Evolutionary conservation across 2,113 vertebrate genomes (phyloP), one percentile per base, ranked within the genome.

Genomic region (Bagarius yarrelli): DNA sequence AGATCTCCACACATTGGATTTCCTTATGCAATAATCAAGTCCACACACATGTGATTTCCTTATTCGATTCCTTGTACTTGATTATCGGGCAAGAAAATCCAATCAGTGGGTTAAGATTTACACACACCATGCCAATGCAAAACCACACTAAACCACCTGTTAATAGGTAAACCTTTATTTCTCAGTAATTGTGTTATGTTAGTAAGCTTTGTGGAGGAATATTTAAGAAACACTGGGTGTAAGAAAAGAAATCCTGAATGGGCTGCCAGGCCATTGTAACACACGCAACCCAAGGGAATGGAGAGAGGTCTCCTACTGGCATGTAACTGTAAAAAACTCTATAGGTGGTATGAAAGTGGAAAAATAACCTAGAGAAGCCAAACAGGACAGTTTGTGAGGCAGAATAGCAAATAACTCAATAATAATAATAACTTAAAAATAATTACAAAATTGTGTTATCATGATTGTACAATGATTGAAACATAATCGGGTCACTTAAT

Each of bases 41-140:
- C 55, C 73, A 76, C 73, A 60, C 55, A 44, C 23, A 59, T 40
- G 15, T 77, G 40, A 60, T 77, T 50, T 61, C 57, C 44, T 63
- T 77, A 50, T 47, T 61, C 40, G 61, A 50, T 50, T 53, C 27
- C 25, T 23, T 8, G 1, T 73, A 55, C 18, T 77, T 63, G 40
- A 77, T 77, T 52, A 52, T 32, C 50, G 15, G 30, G 4, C 32
- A 30, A 61, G 18, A 27, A 52, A 63, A 77, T 77, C 59, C 32
- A 64, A 77, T 63, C 57, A 63, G 23, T 77, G 21, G 12, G 9
- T 47, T 40, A 32, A 8, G 15, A 50, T 30, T 63, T 57, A 30
- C n/a, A 30, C 30, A 50, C 9, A 61, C 1, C 36, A 61, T 27
- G 34, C 13, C 27, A 30, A 76, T 40, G 40, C 57, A 47, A 61